These are phyloP conservation scores for Halcyon senegalensis DNA, from an alignment of 2,113 vertebrate genomes.

Conservation along the genomic window DNA sequence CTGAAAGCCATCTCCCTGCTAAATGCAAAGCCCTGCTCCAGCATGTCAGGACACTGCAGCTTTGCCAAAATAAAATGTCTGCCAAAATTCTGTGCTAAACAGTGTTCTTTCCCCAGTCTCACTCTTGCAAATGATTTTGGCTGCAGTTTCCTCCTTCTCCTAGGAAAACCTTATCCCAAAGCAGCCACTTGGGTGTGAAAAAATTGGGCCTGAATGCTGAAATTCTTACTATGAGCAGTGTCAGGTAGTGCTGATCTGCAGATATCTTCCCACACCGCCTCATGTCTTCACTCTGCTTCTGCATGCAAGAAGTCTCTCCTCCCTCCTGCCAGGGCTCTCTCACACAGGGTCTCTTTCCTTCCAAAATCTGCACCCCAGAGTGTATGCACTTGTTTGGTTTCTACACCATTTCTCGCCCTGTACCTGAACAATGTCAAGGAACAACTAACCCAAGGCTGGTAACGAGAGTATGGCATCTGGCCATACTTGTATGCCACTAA, in stretches of 20 bases:
- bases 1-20: not conserved
- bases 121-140: not conserved
- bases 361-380: not conserved
- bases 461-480: not conserved
- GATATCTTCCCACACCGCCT: not conserved
- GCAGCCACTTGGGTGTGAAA: not conserved
- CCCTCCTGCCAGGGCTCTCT: not conserved
- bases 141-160: not conserved
- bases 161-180: not conserved
- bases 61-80: not conserved
- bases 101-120: not conserved
- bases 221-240: not conserved
- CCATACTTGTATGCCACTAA: not conserved
- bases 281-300: not conserved
- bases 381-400: not conserved
- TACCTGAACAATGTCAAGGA: not conserved
- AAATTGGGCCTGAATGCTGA: not conserved
- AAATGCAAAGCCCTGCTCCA: not conserved
- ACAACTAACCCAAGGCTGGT: not conserved
- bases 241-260: not conserved
- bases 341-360: not conserved
- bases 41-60: not conserved
- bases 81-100: conserved; percentile 17
- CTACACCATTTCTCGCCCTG: not conserved
- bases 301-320: not conserved